Percentiles rank a stretch among this genome's conserved stretches.
phyloP scores from a whole-genome alignment of 2,888 invertebrate species.

The Bibio marci region DNA sequence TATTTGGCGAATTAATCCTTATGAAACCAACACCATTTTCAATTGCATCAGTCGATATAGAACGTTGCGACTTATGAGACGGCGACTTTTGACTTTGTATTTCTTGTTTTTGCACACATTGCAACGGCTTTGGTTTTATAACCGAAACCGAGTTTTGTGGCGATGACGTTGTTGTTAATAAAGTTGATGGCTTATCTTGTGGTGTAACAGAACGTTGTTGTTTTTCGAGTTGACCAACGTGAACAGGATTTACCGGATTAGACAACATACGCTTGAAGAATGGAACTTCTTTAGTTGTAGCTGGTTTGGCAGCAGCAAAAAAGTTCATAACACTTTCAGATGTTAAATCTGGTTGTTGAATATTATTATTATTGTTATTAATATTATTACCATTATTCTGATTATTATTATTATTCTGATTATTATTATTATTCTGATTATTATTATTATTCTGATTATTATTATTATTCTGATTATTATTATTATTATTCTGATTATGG shows the following conservation, averaged over 20 bases:
- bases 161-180: conserved; percentile 26
- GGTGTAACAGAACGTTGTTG: conserved; percentile 67
- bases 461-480: not conserved
- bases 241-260: conserved; percentile 31
- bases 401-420: not conserved
- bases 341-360: conserved; percentile 38
- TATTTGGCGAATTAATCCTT: conserved; percentile 35
- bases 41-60: conserved; percentile 20
- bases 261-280: conserved; percentile 65
- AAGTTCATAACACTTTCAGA: conserved; percentile 78
- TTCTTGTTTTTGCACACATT: conserved; percentile 13
- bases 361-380: not conserved
- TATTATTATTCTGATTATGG: not conserved
- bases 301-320: conserved; percentile 42
- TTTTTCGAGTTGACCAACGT: conserved; percentile 80
- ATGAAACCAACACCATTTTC: conserved; percentile 37
- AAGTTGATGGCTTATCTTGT: conserved; percentile 26
- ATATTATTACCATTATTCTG: not conserved
- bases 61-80: conserved; percentile 18
- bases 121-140: conserved; percentile 6
- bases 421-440: not conserved
- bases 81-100: conserved; percentile 17
- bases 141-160: conserved; percentile 22
- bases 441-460: not conserved
- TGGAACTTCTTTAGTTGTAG: conserved; percentile 35